Base-by-base conservation (phyloP, 2,888 invertebrate genomes). In the Drosophila demipolita region DNA sequence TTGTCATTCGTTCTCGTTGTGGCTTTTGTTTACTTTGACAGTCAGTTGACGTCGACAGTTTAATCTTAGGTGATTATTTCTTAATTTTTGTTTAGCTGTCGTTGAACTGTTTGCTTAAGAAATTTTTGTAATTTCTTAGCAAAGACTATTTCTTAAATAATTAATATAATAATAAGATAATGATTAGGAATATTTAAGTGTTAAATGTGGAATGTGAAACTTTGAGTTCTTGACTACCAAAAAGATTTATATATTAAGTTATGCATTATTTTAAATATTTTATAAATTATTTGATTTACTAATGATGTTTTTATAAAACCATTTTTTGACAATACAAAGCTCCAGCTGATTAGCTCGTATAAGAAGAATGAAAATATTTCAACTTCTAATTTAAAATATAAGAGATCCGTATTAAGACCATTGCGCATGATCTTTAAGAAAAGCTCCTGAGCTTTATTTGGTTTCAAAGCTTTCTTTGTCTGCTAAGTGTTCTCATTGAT, bases 1-100 rank as follows among this genome's bases (percentile, higher is more conserved):
- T 29, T 81, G 83, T 83, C 89, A 85, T 67, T 75, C 52, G 20
- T 23, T 68, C 60, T 35, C 50, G 55, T 48, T 66, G 60, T 65
- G 62, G 71, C 75, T 69, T 81, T 86, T 87, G 83, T 88, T 88
- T 79, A 80, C 80, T 80, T 72, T 76, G 80, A 86, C 78, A 83
- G 80, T 64, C 78, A 86, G 83, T 80, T 57, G 74, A 80, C 68
- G 74, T 20, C n/a, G 78, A 77, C 83, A 83, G 74, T 73, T 78
- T 83, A 89, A 88, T 83, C 88, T 76, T 61, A 23, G 23, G n/a
- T 65, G 59, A 65, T 76, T 60, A 69, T 78, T 63, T 67, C 75
- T 70, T 53, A 52, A 66, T 45, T 59, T 68, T 73, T 53, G 58
- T 55, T 72, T 32, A 68, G 33, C 45, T 64, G 50, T 8, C 35